Base-by-base conservation (phyloP, 2,113 vertebrate genomes). In the Ptilorrhoa leucosticta region DNA sequence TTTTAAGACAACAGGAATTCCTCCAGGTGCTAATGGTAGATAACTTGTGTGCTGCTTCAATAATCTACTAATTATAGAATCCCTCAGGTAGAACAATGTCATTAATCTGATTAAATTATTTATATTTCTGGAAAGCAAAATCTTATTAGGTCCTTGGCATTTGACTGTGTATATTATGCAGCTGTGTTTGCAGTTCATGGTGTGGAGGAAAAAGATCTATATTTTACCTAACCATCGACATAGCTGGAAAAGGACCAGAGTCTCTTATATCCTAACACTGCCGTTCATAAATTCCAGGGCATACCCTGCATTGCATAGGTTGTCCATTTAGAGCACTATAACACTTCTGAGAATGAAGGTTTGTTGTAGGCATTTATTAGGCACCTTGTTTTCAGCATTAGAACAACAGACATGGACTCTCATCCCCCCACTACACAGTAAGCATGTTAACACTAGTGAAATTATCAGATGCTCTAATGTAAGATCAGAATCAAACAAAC, bases 71-170 rank as follows among this genome's bases (percentile, higher is more conserved):
- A 98, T 98, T 98, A 98, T 81, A 96, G 92, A 98, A 97, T 97
- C 96, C 97, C 97, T 98, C 96, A 98, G 97, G 97, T 98, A 98
- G 96, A 98, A 97, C 96, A 97, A 97, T 97, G 94, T 97, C 97
- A 98, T 98, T 98, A 98, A 98, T 98, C 96, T 98, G 97, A 98
- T 97, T 98, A 98, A 98, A 98, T 98, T 98, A 98, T 98, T 98
- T 98, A 98, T 98, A 95, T 97, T 96, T 90, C 92, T 92, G 83
- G 88, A 96, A 97, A 98, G 81, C 83, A 96, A 97, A 97, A 97
- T 97, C 96, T 98, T 97, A 98, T 97, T 98, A 98, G 92, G 79
- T 94, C 83, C 71, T 95, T 72, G 47, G 83, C 78, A 95, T 97
- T 98, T 96, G 95, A 96, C 89, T 96, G 87, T 89, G 80, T 94